phyloP scores from a whole-genome alignment of 2,888 invertebrate genomes.

The Metallyticus violacea region DNA sequence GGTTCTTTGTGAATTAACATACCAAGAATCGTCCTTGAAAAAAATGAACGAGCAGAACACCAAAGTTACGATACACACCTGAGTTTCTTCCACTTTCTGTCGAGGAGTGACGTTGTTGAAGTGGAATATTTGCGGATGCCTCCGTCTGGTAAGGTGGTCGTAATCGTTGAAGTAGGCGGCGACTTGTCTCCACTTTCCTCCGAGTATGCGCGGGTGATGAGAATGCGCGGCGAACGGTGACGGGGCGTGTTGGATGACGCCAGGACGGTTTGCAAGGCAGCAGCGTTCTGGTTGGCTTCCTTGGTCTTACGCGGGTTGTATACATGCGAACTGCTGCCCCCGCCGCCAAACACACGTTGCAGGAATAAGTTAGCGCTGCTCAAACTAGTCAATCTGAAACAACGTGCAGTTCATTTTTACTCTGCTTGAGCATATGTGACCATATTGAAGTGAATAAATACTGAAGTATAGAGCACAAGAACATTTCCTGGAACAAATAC shows the following conservation, averaged over 20 bases:
- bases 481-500: too few relatives aligned
- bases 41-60: too few relatives aligned
- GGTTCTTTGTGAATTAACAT: too few relatives aligned
- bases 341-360: slow-evolving; percentile 58
- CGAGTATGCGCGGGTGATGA: slow-evolving; percentile 70
- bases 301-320: not conserved
- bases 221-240: slow-evolving; percentile 62
- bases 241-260: slow-evolving; percentile 41
- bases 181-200: slow-evolving; percentile 62
- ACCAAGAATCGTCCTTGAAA: too few relatives aligned
- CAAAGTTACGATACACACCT: slow-evolving; percentile 32
- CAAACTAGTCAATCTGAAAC: slow-evolving; percentile 55
- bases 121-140: slow-evolving; percentile 45
- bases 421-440: too few relatives aligned
- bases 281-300: slow-evolving; percentile 36
- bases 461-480: too few relatives aligned
- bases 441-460: too few relatives aligned
- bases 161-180: slow-evolving; percentile 49
- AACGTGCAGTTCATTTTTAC: slow-evolving; percentile 65
- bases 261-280: slow-evolving; percentile 41
- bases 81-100: slow-evolving; percentile 46
- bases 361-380: slow-evolving; percentile 59
- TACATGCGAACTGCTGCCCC: slow-evolving; percentile 45
- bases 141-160: slow-evolving; percentile 38
- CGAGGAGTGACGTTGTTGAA: slow-evolving; percentile 46